Percentiles rank a stretch among this genome's conserved stretches.
Conservation (phyloP, 2,797 vertebrate genomes). For the Helostoma temminkii region DNA sequence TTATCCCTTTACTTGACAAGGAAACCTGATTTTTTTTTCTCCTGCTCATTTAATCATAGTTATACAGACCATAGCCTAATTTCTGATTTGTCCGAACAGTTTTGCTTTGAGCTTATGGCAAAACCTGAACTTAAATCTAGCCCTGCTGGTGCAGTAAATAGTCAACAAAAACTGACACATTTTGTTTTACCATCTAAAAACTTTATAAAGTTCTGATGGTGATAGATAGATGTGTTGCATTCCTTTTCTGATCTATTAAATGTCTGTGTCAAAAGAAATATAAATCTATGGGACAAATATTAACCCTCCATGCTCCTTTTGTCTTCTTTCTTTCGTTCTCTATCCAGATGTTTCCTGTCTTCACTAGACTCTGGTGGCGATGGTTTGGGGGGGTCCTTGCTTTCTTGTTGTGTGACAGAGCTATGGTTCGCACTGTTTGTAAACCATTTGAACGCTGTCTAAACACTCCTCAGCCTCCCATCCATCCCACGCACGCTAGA, state of each 20-base stretch:
- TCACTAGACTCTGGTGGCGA: conserved; percentile 35
- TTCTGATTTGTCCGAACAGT: no score
- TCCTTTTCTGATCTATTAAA: background rate
- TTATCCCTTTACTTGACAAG: background rate
- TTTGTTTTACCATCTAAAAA: background rate
- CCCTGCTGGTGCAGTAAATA: no score
- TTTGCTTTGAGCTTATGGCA: no score
- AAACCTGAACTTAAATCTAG: no score
- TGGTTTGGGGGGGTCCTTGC: conserved; percentile 33
- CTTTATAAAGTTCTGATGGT: background rate
- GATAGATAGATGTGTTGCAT: background rate
- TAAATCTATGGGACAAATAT: conserved; percentile 5
- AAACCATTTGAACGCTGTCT: conserved; percentile 83
- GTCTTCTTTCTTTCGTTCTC: conserved; percentile 20
- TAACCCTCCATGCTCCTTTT: conserved; percentile 13
- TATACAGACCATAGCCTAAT: no score
- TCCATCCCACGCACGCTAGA: conserved; percentile 63
- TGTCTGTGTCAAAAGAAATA: background rate
- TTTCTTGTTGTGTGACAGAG: conserved; percentile 70
- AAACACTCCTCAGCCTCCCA: conserved; percentile 80
- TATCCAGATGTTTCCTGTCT: conserved; percentile 79
- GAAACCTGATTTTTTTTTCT: no score
- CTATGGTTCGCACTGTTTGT: conserved; percentile 81
- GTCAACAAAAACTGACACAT: background rate
- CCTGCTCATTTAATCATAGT: no score